Base-by-base conservation (phyloP, 2,888 invertebrate species). In the Calameuta pallipes region DNA sequence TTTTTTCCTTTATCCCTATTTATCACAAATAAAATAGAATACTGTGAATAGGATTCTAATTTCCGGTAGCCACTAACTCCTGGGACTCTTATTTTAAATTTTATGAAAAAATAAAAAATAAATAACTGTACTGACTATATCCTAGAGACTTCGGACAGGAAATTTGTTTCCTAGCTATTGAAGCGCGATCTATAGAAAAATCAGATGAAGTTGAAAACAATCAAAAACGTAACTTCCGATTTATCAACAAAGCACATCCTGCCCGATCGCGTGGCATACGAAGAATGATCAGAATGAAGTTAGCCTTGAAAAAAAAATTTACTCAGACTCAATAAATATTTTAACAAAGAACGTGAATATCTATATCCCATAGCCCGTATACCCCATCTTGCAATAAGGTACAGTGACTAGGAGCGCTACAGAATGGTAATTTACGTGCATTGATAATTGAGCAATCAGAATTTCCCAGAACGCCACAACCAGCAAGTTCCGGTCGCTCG, bases 361-460 rank as follows among this genome's bases (percentile, higher is more conserved):
- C 23, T 56, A 23, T 41, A 41, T 56, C 23, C 56, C 2, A 56
- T 56, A 56, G 23, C 12, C 36, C 36, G 23, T 56, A 56, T 23
- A 56, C 6, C 6, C 9, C 6, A 1, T 56, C 9, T 23, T 56
- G 9, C 23, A 56, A 56, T 23, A 56, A 56, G 56, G 56, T 56
- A 56, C 23, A 56, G 9, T 2, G 56, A 56, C 23, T 56, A 2
- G 23, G 9, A 23, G 56, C 56, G 23, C 23, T 56, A 56, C 56
- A 23, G 23, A 56, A 56, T 56, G 56, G 6, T 23, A 56, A 56
- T 56, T 56, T 56, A 15, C 23, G 15, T 6, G 9, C 82, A 81
- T 80, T 80, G 75, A 76, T 81, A 81, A 82, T 82, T 82, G 82
- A 81, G 76, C 81, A 82, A 82, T 82, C 81, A 81, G 79, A 69